Evolutionary conservation across 2,113 vertebrate species (phyloP).

Genomic region (Vulpes vulpes): DNA sequence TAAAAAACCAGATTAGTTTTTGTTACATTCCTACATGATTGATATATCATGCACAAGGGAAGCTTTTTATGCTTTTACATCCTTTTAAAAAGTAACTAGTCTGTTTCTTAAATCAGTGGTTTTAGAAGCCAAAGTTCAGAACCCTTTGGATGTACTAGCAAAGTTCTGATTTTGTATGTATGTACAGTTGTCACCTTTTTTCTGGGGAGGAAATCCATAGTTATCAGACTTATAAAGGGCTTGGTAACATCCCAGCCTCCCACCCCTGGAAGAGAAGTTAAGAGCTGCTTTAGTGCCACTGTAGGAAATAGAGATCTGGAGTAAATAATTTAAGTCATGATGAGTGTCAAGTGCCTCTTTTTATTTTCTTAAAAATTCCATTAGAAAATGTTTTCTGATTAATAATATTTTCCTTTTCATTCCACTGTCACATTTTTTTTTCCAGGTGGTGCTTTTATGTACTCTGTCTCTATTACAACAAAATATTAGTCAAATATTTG

Average conservation of each 20-base stretch:
- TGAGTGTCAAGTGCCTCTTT: slow-evolving; percentile 54
- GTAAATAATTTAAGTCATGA: not conserved
- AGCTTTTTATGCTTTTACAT: slow-evolving; percentile 12
- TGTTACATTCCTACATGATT: slow-evolving; percentile 15
- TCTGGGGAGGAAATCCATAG: slow-evolving; percentile 11
- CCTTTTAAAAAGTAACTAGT: slow-evolving; percentile 11
- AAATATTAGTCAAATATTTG: slow-evolving; percentile 53
- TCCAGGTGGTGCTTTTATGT: slow-evolving; percentile 51
- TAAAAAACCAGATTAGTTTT: slow-evolving; percentile 44
- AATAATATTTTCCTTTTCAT: slow-evolving; percentile 51
- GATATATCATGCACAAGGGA: not conserved
- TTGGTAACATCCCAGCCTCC: not conserved
- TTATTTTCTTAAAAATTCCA: slow-evolving; percentile 39
- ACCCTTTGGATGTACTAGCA: slow-evolving; percentile 1
- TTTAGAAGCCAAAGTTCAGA: slow-evolving; percentile 36
- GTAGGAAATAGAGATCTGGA: not conserved
- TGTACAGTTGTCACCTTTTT: not conserved
- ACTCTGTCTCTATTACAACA: slow-evolving; percentile 49
- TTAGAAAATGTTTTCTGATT: slow-evolving; percentile 62
- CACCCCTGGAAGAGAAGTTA: not conserved
- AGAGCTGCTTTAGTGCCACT: not conserved
- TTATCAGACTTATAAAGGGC: slow-evolving; percentile 29
- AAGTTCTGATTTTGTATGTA: not conserved
- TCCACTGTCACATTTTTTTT: slow-evolving; percentile 55
- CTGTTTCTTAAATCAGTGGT: slow-evolving; percentile 37